Conservation (phyloP, 2,113 vertebrate genomes). For the Nycticorax nycticorax region DNA sequence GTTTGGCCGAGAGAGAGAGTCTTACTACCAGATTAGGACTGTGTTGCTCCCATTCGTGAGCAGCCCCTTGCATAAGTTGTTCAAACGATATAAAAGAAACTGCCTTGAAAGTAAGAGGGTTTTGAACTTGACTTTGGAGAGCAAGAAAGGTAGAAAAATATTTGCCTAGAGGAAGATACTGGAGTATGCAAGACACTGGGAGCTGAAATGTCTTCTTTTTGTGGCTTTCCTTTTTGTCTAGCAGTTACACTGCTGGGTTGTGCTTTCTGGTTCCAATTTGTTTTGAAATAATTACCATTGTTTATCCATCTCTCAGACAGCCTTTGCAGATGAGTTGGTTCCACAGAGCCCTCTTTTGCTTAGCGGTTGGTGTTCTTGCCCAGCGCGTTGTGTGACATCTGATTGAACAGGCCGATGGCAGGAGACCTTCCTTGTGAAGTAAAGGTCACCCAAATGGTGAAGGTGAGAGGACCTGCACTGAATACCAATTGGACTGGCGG, state of each 20-base stretch:
- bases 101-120: background rate
- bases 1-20: background rate
- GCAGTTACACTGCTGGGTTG: background rate
- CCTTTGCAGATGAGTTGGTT: slow-evolving; percentile 21
- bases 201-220: background rate
- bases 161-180: background rate
- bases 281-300: slow-evolving; percentile 32
- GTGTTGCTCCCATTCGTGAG: background rate
- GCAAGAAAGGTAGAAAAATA: slow-evolving; percentile 1
- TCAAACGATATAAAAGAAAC: background rate
- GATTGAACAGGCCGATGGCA: slow-evolving; percentile 30
- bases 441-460: slow-evolving; percentile 44
- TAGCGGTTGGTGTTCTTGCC: background rate
- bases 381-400: background rate
- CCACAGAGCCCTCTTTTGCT: slow-evolving; percentile 8
- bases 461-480: slow-evolving; percentile 25
- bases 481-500: slow-evolving; percentile 28
- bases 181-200: background rate
- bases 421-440: slow-evolving; percentile 43
- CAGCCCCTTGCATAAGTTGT: background rate
- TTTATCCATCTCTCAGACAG: slow-evolving; percentile 18
- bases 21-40: background rate
- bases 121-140: background rate
- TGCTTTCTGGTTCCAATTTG: slow-evolving; percentile 28
- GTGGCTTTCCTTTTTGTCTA: slow-evolving; percentile 1